Percentiles rank a stretch among this genome's conserved stretches.
Conservation (phyloP, 2,888 invertebrate species). For the Vanessa cardui region DNA sequence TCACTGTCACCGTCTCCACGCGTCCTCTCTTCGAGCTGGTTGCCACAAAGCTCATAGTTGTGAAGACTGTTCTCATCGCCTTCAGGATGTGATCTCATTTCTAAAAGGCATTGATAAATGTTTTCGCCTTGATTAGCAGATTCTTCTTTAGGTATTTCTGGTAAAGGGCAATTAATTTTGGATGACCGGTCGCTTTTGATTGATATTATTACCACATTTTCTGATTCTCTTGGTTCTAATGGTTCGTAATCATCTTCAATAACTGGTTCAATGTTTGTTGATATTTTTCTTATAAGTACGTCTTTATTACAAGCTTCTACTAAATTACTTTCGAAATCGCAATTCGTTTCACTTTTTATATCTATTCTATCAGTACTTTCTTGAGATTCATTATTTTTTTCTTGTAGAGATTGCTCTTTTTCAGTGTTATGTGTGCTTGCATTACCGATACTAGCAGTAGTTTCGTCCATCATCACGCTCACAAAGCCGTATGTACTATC, state of each 20-base stretch:
- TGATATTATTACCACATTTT: conserved; percentile 65
- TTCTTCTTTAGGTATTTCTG: conserved; percentile 69
- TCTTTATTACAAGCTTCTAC: conserved; percentile 76
- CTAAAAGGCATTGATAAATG: conserved; percentile 74
- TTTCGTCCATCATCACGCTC: conserved; percentile 58
- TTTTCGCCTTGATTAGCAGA: conserved; percentile 56
- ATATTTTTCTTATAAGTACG: conserved; percentile 64
- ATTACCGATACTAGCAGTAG: conserved; percentile 49
- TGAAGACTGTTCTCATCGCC: conserved; percentile 78
- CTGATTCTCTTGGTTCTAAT: conserved; percentile 65
- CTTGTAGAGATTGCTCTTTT: conserved; percentile 55
- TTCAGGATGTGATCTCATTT: conserved; percentile 77
- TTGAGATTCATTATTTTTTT: conserved; percentile 52
- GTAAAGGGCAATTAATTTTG: conserved; percentile 77
- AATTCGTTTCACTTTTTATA: conserved; percentile 52
- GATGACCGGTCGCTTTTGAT: conserved; percentile 64
- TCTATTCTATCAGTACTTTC: conserved; percentile 38
- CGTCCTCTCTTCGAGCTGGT: conserved; percentile 69
- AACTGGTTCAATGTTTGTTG: conserved; percentile 54
- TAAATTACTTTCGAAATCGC: conserved; percentile 74
- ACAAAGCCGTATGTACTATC: conserved; percentile 68
- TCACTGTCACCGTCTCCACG: conserved; percentile 77
- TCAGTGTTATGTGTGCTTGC: conserved; percentile 39
- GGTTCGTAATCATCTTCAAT: conserved; percentile 77
- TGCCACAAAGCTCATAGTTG: conserved; percentile 78